Evolutionary conservation across 2,888 invertebrate genomes (phyloP), one percentile per base, ranked within the genome.

Genomic region (Drosophila picticornis): DNA sequence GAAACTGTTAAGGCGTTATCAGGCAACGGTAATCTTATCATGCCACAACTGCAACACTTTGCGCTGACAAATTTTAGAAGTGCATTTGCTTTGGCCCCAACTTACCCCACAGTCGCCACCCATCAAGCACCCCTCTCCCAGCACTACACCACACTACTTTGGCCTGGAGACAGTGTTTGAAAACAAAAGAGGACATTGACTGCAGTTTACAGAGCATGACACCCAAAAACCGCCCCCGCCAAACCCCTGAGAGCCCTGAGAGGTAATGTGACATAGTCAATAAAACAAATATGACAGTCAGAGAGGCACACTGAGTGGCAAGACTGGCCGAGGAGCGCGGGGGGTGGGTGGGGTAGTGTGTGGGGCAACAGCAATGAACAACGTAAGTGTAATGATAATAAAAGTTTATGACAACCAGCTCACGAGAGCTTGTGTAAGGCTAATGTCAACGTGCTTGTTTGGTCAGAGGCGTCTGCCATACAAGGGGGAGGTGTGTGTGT

Each of bases 381-480:
- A 68, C 70, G 83, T 77, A 83, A 85, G 88, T 85, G 88, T 82
- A 87, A 85, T 87, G 85, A 85, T 87, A 87, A 85, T 87, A 85
- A 87, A 85, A 85, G 76, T 85, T 85, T 85, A 85, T 85, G 85
- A 85, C 85, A 85, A 83, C 83, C 85, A 83, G 80, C 87, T 84
- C 85, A 85, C 61, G 77, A 87, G 83, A 87, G 85, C 82, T 82
- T 78, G 84, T 81, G 84, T 87, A 84, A 87, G 87, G 85, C 87
- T 85, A 85, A 85, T 85, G 87, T 85, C 85, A 85, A 86, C 81
- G 75, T 83, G 82, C 69, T 81, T 75, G 76, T 81, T 68, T 53
- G 71, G 63, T 64, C 77, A 57, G 59, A 56, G 72, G 31, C 38
- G 27, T 34, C 51, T 10, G 43, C 13, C 59, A 27, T 32, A 46